These are phyloP conservation scores for Numenius arquata DNA, from an alignment of 2,113 vertebrate species.

Conservation along the genomic window DNA sequence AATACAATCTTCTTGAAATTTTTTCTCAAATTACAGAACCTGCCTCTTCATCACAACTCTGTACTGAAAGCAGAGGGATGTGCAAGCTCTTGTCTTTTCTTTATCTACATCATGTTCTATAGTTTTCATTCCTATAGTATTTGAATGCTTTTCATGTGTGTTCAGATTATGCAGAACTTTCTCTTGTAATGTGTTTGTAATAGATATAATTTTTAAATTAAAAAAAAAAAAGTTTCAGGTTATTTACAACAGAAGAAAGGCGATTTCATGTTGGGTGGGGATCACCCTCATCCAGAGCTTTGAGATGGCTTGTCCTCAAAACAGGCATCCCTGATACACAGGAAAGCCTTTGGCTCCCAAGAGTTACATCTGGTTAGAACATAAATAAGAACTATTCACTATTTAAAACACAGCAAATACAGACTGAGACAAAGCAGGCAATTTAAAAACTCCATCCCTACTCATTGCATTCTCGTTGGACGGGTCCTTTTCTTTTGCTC, in stretches of 20 bases:
- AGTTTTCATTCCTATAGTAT: background rate
- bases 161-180: background rate
- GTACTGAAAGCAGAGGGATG: background rate
- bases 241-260: background rate
- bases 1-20: background rate
- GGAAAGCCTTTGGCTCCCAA: background rate
- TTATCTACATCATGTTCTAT: background rate
- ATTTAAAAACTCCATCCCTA: background rate
- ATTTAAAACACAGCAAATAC: background rate
- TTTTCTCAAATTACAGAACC: background rate
- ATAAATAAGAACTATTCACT: background rate
- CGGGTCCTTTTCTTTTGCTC: background rate
- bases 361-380: background rate
- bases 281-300: background rate
- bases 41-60: background rate
- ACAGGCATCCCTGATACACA: background rate
- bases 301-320: background rate
- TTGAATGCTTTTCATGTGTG: background rate
- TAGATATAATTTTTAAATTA: background rate
- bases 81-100: background rate
- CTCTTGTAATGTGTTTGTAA: background rate
- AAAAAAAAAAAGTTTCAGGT: background rate
- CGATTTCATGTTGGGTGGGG: background rate
- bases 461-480: background rate
- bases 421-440: background rate